Base-by-base conservation (phyloP, 1,140 invertebrate genomes). In the Magallana ariakensis region DNA sequence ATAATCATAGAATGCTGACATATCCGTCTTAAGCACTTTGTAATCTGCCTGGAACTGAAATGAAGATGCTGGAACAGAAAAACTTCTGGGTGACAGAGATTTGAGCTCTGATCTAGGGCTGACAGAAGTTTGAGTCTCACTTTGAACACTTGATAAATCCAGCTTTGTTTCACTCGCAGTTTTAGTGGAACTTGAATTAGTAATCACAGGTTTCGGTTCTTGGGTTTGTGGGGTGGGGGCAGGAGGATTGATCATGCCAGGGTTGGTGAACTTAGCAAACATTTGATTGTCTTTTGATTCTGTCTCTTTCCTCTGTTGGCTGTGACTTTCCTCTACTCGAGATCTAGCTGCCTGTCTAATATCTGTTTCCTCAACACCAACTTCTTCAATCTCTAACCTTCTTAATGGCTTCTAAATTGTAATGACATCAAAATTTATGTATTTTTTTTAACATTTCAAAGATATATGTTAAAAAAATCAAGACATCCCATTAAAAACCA, bases 11-110 rank as follows among this genome's bases (percentile, higher is more conserved):
- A 93, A 93, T n/a, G 89, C 84, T 19, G 92, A 88, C 10, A 88
- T 87, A 83, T 93, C 91, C 86, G 90, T 89, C 84, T 92, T 93
- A 6, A 94, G 81, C 60, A 90, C 75, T 89, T 92, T 94, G 94
- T 95, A 93, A 95, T 96, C 94, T 93, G 66, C 85, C 88, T 92
- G 91, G 92, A 95, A 94, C 90, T 95, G 93, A 84, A 88, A 92
- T 15, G 91, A 94, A 83, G 92, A 92, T 62, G 84, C 91, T 87
- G 94, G 94, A 7, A 90, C 86, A 22, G 87, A 60, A 54, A 86
- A 83, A 10, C 75, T 33, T 81, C 88, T 83, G 33, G 90, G 88
- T 84, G 89, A 84, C 9, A 87, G 94, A 88, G 87, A 89, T 53
- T 82, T 84, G 11, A 54, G 75, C 22, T 70, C 91, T 91, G 55